Conservation (phyloP, 2,797 vertebrate genomes). For the Coregonus suidteri region DNA sequence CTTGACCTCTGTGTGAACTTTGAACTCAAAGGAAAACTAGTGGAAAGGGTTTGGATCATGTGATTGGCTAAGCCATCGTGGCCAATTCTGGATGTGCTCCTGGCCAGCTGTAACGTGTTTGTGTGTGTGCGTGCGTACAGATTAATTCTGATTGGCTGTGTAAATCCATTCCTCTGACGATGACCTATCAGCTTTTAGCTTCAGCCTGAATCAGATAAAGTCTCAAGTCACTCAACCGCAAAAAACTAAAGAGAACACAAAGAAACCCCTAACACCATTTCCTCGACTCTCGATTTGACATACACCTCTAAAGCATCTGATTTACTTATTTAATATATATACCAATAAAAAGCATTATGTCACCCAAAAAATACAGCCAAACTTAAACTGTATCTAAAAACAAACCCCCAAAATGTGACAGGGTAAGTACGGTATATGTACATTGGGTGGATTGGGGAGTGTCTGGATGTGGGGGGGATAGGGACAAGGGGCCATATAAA, state of each 20-base stretch:
- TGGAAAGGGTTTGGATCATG: neutral
- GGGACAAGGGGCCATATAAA: slow-evolving; percentile 81
- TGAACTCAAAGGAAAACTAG: slow-evolving; percentile 17
- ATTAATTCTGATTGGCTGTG: slow-evolving; percentile 29
- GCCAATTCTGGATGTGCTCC: neutral
- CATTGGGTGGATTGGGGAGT: slow-evolving; percentile 59
- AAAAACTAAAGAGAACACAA: slow-evolving; percentile 15
- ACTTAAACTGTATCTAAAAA: slow-evolving; percentile 89
- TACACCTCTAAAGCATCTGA: slow-evolving; percentile 44
- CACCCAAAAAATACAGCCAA: slow-evolving; percentile 89
- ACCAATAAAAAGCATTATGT: slow-evolving; percentile 89
- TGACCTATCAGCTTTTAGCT: slow-evolving; percentile 48
- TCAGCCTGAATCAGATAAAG: slow-evolving; percentile 52
- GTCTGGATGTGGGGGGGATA: slow-evolving; percentile 20
- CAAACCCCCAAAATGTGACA: slow-evolving; percentile 71
- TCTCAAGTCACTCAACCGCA: slow-evolving; percentile 47
- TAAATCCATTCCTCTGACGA: slow-evolving; percentile 25
- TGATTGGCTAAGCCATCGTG: slow-evolving; percentile 11
- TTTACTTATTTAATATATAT: neutral
- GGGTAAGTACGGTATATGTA: slow-evolving; percentile 83
- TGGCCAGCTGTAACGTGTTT: neutral
- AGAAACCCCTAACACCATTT: slow-evolving; percentile 26
- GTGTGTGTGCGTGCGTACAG: slow-evolving; percentile 15
- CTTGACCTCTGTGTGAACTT: slow-evolving; percentile 18
- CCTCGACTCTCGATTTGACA: slow-evolving; percentile 49